phyloP scores from a whole-genome alignment of 2,113 vertebrate genomes.

The Sarotherodon lohbergeri region DNA sequence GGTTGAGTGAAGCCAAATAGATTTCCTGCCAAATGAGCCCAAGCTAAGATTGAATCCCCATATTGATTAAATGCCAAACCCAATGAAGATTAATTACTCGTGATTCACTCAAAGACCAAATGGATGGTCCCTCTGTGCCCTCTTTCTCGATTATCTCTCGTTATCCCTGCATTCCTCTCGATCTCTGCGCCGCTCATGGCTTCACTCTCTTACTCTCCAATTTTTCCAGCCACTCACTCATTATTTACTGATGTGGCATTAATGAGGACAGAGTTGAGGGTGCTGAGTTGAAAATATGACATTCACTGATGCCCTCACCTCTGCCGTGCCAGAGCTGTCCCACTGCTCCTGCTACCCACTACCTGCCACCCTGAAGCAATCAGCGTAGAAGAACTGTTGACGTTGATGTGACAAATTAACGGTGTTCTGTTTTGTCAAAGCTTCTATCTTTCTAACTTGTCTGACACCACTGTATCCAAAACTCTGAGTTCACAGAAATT shows the following conservation, averaged over 20 bases:
- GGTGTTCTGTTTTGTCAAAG: background rate
- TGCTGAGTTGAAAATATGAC: background rate
- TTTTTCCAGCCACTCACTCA: background rate
- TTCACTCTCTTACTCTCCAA: background rate
- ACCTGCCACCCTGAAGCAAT: background rate
- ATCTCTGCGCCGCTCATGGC: conserved; percentile 16
- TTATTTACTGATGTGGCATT: background rate
- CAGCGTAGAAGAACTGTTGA: background rate
- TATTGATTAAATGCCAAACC: conserved; percentile 66
- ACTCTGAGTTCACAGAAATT: background rate
- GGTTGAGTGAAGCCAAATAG: conserved; percentile 59
- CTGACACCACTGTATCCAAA: background rate
- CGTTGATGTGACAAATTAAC: background rate
- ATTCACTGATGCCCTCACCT: background rate
- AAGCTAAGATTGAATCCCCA: conserved; percentile 55
- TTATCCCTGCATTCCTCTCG: conserved; percentile 36
- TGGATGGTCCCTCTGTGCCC: conserved; percentile 36
- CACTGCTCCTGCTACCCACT: background rate
- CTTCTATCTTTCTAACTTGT: background rate
- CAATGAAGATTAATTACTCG: conserved; percentile 66
- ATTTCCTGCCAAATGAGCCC: conserved; percentile 61
- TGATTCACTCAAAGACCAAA: conserved; percentile 55
- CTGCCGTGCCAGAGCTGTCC: background rate
- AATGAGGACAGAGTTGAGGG: background rate
- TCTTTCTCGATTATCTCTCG: conserved; percentile 46